phyloP scores from a whole-genome alignment of 2,113 vertebrate genomes.

The Pyrgilauda ruficollis region DNA sequence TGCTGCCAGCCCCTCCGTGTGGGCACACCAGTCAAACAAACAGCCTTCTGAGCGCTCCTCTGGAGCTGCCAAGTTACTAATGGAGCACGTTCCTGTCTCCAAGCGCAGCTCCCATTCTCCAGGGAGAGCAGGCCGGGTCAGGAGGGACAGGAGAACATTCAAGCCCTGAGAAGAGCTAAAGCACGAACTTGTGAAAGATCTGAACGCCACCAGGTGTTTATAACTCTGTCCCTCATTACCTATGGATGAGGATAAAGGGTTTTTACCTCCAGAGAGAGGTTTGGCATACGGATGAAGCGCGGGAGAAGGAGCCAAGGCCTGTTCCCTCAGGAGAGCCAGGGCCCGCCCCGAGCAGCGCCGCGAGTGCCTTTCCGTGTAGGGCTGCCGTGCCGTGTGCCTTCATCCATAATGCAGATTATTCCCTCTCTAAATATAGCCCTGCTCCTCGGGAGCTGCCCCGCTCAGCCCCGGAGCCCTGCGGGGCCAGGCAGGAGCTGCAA shows the following conservation, averaged over 20 bases:
- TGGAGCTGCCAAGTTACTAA: neutral
- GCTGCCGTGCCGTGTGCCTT: neutral
- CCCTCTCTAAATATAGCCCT: conserved; percentile 10
- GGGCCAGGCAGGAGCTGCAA: neutral
- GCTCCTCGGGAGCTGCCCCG: neutral
- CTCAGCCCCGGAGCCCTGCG: neutral
- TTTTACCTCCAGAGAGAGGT: neutral
- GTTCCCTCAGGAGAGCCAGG: neutral
- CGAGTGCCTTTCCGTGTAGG: neutral
- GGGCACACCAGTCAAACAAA: neutral
- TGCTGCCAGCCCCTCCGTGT: neutral
- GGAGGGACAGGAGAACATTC: neutral
- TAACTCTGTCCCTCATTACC: neutral
- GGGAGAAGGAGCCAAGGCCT: neutral
- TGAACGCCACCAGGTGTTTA: neutral
- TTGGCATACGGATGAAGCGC: neutral
- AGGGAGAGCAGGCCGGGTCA: neutral
- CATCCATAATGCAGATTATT: neutral
- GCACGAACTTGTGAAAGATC: neutral
- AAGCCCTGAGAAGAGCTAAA: neutral
- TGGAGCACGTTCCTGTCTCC: neutral
- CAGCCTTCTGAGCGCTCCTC: neutral
- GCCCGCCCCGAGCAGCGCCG: neutral
- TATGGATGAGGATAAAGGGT: neutral
- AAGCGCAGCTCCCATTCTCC: fast-evolving